Evolutionary conservation across 2,888 invertebrate species (phyloP), one percentile per base, ranked within the genome.

Genomic region (Torymus auratus): DNA sequence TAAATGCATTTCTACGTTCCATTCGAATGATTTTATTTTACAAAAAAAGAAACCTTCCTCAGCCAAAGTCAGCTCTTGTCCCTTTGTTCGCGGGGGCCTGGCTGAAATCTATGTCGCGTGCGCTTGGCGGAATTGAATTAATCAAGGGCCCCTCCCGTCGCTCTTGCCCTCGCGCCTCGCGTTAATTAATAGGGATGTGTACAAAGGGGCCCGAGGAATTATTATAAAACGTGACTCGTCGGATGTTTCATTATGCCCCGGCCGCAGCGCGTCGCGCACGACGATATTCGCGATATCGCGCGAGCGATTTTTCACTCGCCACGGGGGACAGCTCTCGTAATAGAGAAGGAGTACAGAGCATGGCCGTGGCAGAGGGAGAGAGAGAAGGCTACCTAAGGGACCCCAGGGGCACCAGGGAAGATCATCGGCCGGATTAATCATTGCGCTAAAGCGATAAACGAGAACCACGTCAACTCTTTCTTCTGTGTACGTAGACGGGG

Each of bases 171-270:
- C 20, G 55, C 23, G 23, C 52, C 14, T 77, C 72, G 76, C 60
- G 72, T 77, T 80, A 80, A 77, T 80, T 76, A 77, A 80, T 80
- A 68, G 72, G 61, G 60, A 71, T 67, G 67, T 82, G 82, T 73
- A 62, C 60, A 67, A 73, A 70, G 53, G 74, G 78, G 82, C 80
- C 78, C 62, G 23, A 13, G 67, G 83, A 84, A 85, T 85, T 84
- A 84, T 85, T 85, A 84, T 83, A 84, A 84, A 84, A 83, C 85
- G 85, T 84, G 84, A 84, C 85, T 85, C 80, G 85, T 80, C 83
- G 83, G 83, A 83, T 82, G 80, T 82, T 81, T 78, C 83, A 84
- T 85, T 84, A 84, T 83, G 28, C 28, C 28, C 28, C 28, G 2
- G 28, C 28, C 28, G 20, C 28, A 0, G 28, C 28, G n/a, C 28